phyloP scores from a whole-genome alignment of 1,140 invertebrate genomes.

The Papilio polytes region DNA sequence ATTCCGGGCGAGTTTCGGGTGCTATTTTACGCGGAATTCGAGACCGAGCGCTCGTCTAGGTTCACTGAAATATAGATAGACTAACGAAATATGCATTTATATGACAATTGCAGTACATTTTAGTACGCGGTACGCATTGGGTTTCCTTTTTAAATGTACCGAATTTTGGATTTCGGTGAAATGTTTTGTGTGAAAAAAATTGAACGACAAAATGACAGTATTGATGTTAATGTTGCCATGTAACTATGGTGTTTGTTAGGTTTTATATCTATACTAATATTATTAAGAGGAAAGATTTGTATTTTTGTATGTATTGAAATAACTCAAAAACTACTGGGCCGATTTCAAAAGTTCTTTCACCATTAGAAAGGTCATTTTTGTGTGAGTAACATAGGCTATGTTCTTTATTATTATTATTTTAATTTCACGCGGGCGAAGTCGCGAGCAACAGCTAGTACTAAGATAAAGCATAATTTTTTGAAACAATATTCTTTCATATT shows the following conservation, averaged over 20 bases:
- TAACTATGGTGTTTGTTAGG: neutral
- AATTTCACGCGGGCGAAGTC: too few relatives aligned
- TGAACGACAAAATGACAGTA: slow-evolving; percentile 8
- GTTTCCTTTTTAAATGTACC: slow-evolving; percentile 8
- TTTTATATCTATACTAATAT: too few relatives aligned
- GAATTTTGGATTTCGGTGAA: slow-evolving; percentile 23
- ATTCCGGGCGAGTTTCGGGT: slow-evolving; percentile 56
- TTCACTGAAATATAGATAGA: slow-evolving; percentile 44
- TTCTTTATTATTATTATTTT: too few relatives aligned
- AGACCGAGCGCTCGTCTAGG: slow-evolving; percentile 53
- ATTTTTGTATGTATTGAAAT: too few relatives aligned
- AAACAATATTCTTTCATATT: too few relatives aligned
- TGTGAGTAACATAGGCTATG: too few relatives aligned
- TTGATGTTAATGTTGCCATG: neutral
- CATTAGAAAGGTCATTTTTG: too few relatives aligned
- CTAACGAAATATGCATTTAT: slow-evolving; percentile 4
- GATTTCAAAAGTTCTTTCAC: too few relatives aligned
- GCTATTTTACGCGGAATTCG: slow-evolving; percentile 55
- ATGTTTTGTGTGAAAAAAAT: slow-evolving; percentile 19
- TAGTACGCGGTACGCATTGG: slow-evolving; percentile 33
- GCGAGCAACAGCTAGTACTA: too few relatives aligned
- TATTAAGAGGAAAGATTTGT: too few relatives aligned
- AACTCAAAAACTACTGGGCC: too few relatives aligned
- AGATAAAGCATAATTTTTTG: too few relatives aligned
- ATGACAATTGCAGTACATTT: slow-evolving; percentile 32